Percentiles rank a stretch among this genome's conserved stretches.
Evolutionary conservation across 2,888 invertebrate species (phyloP).

Genomic region (Hetaerina titia): DNA sequence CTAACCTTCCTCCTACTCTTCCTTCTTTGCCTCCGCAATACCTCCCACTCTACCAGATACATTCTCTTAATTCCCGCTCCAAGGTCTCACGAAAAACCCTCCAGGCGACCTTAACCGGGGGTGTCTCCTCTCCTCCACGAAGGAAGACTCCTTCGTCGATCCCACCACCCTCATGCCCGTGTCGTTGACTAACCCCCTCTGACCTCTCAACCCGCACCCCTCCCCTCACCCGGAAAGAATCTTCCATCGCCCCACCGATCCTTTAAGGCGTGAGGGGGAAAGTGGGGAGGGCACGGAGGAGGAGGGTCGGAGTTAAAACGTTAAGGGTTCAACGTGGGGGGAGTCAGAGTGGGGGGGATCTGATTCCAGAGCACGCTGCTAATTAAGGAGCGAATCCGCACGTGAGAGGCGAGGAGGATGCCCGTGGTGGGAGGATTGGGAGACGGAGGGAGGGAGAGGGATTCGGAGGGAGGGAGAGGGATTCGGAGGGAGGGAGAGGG

Average conservation of each 20-base stretch:
- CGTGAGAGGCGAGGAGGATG: background rate
- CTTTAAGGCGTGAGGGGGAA: background rate
- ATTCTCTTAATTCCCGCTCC: background rate
- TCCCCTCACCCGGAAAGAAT: too few species aligned
- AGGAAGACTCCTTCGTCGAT: background rate
- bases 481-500: background rate
- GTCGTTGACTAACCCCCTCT: background rate
- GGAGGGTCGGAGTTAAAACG: background rate
- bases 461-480: background rate
- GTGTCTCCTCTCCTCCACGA: background rate
- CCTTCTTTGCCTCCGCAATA: background rate
- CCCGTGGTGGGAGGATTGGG: background rate
- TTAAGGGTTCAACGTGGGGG: background rate
- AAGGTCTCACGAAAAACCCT: background rate
- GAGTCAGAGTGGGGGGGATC: background rate
- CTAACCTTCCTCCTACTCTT: background rate
- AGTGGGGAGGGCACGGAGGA: background rate
- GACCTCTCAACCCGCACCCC: background rate
- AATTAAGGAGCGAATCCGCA: slow-evolving; percentile 59
- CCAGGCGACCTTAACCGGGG: background rate
- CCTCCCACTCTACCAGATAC: background rate
- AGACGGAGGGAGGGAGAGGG: background rate
- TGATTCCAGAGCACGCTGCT: slow-evolving; percentile 49
- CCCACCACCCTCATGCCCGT: background rate
- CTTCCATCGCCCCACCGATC: background rate